Percentiles rank a stretch among this genome's conserved stretches.
phyloP scores from a whole-genome alignment of 1,140 invertebrate species.

The Zaprionus africanus region DNA sequence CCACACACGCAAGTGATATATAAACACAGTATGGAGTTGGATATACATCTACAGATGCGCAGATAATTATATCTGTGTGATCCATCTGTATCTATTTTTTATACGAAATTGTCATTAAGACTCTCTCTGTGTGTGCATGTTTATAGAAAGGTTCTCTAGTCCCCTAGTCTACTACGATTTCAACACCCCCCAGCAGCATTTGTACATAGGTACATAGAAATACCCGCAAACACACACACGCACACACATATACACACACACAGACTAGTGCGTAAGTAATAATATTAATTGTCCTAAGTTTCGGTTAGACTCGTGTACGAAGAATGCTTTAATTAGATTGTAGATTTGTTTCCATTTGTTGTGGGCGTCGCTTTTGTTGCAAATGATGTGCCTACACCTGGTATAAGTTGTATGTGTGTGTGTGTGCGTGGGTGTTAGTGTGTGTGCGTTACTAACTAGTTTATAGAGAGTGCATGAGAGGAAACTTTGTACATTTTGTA shows the following conservation, averaged over 20 bases:
- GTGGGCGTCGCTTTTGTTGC: conserved; percentile 70
- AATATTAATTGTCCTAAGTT: conserved; percentile 51
- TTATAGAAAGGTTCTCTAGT: conserved; percentile 47
- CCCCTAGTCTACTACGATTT: conserved; percentile 43
- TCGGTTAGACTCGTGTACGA: conserved; percentile 69
- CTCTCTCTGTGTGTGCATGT: conserved; percentile 37
- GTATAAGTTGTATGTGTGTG: conserved; percentile 48
- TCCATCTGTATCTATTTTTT: conserved; percentile 49
- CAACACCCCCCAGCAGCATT: conserved; percentile 13
- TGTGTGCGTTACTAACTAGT: conserved; percentile 49
- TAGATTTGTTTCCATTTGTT: conserved; percentile 74
- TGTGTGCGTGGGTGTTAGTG: conserved; percentile 49
- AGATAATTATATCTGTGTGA: conserved; percentile 1
- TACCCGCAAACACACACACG: conserved; percentile 15
- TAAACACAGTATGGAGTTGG: conserved; percentile 41
- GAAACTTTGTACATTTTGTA: conserved; percentile 65
- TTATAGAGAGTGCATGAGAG: conserved; percentile 26
- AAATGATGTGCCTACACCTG: conserved; percentile 71
- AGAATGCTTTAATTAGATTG: conserved; percentile 81
- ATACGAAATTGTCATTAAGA: conserved; percentile 49
- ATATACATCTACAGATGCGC: conserved; percentile 38
- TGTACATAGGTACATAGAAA: conserved; percentile 24
- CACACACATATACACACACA: conserved; percentile 17
- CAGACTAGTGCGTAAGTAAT: conserved; percentile 45
- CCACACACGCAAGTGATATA: conserved; percentile 46